Percentiles rank a stretch among this genome's conserved stretches.
phyloP scores from a whole-genome alignment of 2,888 invertebrate genomes.

The Lymantria monacha region DNA sequence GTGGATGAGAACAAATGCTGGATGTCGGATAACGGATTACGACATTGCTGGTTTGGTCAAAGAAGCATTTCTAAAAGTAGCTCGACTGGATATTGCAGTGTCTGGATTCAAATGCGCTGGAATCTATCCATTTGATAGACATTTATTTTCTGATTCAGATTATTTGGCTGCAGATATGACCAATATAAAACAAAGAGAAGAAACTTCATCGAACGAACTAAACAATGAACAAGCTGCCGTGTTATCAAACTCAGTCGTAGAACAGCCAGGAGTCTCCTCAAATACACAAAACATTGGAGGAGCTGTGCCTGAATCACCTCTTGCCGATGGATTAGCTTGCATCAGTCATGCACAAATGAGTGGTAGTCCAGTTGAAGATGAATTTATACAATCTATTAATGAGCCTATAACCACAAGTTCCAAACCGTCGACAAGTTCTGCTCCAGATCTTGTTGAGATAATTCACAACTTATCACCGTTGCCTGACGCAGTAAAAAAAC shows the following conservation, averaged over 20 bases:
- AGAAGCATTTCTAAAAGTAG: constrained; percentile 12
- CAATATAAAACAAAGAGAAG: constrained; percentile 3
- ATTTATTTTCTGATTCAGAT: constrained; percentile 4
- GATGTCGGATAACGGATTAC: constrained; percentile 20
- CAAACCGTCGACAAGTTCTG: constrained; percentile 7
- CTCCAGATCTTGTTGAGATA: background rate
- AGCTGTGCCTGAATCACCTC: too few relatives aligned
- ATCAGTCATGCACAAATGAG: too few relatives aligned
- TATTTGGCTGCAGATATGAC: constrained; percentile 1
- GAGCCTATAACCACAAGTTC: background rate
- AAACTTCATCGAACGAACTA: background rate
- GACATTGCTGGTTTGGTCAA: constrained; percentile 19
- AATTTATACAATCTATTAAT: background rate
- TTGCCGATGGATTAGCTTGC: too few relatives aligned
- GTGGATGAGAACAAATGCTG: constrained; percentile 27
- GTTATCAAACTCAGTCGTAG: background rate
- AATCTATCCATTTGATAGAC: constrained; percentile 1
- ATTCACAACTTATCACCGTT: constrained; percentile 17
- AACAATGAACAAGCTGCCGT: background rate
- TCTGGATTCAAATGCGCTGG: background rate
- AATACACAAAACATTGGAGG: too few relatives aligned
- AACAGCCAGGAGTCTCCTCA: too few relatives aligned
- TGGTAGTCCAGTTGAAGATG: too few relatives aligned
- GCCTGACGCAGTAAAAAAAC: constrained; percentile 17
- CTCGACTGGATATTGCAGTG: constrained; percentile 11